phyloP scores from a whole-genome alignment of 2,888 invertebrate species.

The Tetranychus piercei region DNA sequence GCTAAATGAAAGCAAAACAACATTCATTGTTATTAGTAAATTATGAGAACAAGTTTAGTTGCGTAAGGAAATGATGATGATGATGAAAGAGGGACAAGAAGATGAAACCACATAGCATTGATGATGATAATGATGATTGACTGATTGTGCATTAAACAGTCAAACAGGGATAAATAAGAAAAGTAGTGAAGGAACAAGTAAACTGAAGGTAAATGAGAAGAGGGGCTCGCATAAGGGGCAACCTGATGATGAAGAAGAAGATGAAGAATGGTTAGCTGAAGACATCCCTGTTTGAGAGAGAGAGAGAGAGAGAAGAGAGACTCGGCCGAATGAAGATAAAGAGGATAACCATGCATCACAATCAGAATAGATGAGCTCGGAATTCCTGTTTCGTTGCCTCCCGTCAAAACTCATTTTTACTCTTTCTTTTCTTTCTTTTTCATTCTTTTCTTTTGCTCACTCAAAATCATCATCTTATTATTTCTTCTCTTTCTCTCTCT shows the following conservation, averaged over 20 bases:
- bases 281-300: not conserved
- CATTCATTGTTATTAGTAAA: not conserved
- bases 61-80: not conserved
- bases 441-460: not conserved
- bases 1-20: too few relatives aligned
- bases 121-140: not conserved
- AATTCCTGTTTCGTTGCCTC: not conserved
- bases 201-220: not conserved
- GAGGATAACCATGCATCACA: not conserved
- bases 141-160: not conserved
- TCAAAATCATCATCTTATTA: not conserved
- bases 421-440: not conserved
- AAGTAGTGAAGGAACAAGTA: slow-evolving; percentile 1
- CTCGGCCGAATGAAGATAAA: not conserved
- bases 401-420: not conserved
- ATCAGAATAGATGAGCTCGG: not conserved
- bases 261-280: not conserved
- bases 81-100: not conserved
- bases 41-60: slow-evolving; percentile 2
- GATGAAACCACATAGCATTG: slow-evolving; percentile 2
- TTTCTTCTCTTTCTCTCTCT: slow-evolving; percentile 5
- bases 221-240: too few relatives aligned
- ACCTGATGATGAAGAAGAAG: not conserved
- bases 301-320: not conserved
- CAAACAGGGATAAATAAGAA: not conserved